A percentile compares a stretch with the other conserved stretches of the same genome.
These are phyloP conservation scores for Criorhina ranunculi DNA, from an alignment of 2,888 invertebrate species.

Conservation along the genomic window DNA sequence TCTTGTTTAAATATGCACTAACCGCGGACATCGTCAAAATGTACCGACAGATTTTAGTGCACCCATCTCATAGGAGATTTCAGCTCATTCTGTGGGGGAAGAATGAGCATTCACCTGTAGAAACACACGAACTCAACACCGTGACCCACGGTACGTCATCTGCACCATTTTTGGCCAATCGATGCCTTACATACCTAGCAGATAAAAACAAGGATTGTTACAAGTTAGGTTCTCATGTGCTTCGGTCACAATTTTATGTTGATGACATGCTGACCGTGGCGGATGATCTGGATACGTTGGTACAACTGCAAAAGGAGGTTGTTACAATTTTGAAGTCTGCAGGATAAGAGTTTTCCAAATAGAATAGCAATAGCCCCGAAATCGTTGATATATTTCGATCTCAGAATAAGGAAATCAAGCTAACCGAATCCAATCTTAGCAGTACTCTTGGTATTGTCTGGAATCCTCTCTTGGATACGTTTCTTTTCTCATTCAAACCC, in stretches of 20 bases:
- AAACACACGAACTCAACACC: background rate
- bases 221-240: too few species aligned
- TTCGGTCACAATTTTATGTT: too few species aligned
- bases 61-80: conserved; percentile 3
- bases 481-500: conserved; percentile 43
- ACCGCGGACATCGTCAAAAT: conserved; percentile 71
- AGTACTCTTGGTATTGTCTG: conserved; percentile 53
- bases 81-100: background rate
- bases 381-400: conserved; percentile 28
- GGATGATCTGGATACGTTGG: too few species aligned
- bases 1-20: conserved; percentile 29
- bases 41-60: conserved; percentile 60
- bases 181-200: background rate
- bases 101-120: background rate
- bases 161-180: conserved; percentile 24
- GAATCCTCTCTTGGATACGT: conserved; percentile 41
- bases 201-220: too few species aligned
- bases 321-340: too few species aligned
- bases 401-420: background rate
- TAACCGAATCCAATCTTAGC: conserved; percentile 37
- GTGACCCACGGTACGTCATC: conserved; percentile 55
- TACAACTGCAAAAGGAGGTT: too few species aligned
- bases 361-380: conserved; percentile 3
- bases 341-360: conserved; percentile 4
- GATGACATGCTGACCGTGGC: too few species aligned